These are phyloP conservation scores for Fissipunctia ypsillon DNA, from an alignment of 2,888 invertebrate genomes.

Conservation along the genomic window DNA sequence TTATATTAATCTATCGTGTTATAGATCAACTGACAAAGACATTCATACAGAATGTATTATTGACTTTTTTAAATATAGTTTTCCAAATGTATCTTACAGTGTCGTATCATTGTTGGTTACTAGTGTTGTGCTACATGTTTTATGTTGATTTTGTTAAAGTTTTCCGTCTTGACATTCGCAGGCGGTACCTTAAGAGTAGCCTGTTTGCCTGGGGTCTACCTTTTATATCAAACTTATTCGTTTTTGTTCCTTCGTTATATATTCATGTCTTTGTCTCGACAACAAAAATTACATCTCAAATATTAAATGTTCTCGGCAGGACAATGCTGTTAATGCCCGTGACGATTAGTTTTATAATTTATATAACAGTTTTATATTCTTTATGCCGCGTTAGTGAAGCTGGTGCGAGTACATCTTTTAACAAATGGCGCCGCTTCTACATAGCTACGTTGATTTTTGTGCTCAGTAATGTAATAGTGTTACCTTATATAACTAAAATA, in stretches of 20 bases:
- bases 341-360: constrained; percentile 9
- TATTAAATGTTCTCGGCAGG: too few species aligned
- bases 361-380: constrained; percentile 4
- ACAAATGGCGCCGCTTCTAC: constrained; percentile 27
- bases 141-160: constrained; percentile 34
- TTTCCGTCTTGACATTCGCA: constrained; percentile 15
- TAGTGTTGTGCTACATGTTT: constrained; percentile 27
- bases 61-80: neutral
- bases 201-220: constrained; percentile 32
- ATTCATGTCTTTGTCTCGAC: too few species aligned
- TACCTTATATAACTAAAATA: neutral
- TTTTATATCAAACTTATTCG: neutral
- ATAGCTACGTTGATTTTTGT: constrained; percentile 31
- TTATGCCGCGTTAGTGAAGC: neutral
- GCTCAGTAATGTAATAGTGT: constrained; percentile 4
- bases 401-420: neutral
- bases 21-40: neutral
- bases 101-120: constrained; percentile 24
- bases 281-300: too few species aligned
- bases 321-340: neutral
- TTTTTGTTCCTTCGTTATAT: neutral
- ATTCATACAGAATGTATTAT: rapidly evolving
- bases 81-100: neutral
- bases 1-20: neutral
- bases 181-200: constrained; percentile 18